These are phyloP conservation scores for Tenebrosternarchus preto DNA, from an alignment of 2,113 vertebrate species.

Conservation along the genomic window DNA sequence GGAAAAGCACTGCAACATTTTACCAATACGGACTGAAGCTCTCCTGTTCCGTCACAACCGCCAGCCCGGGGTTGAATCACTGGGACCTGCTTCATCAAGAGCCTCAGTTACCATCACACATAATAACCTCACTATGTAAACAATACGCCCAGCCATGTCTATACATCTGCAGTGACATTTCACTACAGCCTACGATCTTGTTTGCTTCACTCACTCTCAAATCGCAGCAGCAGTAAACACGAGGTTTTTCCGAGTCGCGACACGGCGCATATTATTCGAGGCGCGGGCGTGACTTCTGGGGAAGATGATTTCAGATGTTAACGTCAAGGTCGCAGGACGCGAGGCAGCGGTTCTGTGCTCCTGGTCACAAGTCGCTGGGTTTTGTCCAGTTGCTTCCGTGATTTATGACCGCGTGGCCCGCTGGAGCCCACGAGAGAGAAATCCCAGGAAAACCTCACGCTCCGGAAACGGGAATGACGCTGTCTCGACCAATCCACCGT, in stretches of 20 bases:
- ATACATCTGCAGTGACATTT: background rate
- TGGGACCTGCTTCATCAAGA: background rate
- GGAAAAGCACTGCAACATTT: conserved; percentile 5
- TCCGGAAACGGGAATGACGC: too few relatives aligned
- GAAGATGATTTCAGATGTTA: conserved; percentile 40
- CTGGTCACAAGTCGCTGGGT: conserved; percentile 54
- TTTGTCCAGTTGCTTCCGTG: conserved; percentile 39
- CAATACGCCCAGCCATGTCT: background rate
- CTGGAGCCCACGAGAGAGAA: conserved; percentile 34
- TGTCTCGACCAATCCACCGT: conserved; percentile 50
- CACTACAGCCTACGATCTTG: background rate
- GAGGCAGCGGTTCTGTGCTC: conserved; percentile 21
- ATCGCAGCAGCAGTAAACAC: conserved; percentile 58
- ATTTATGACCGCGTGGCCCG: conserved; percentile 41
- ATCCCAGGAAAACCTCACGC: background rate
- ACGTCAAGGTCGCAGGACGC: conserved; percentile 46
- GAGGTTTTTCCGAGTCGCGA: conserved; percentile 40
- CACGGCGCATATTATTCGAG: background rate
- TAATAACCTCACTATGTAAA: background rate
- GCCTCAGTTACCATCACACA: background rate
- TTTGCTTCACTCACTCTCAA: conserved; percentile 48
- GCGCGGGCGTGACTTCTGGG: conserved; percentile 21
- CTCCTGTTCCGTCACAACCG: background rate
- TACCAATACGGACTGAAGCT: conserved; percentile 10
- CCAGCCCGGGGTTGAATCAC: too few relatives aligned